Conservation (phyloP, 2,888 invertebrate species). For the Neoaliturus tenellus region DNA sequence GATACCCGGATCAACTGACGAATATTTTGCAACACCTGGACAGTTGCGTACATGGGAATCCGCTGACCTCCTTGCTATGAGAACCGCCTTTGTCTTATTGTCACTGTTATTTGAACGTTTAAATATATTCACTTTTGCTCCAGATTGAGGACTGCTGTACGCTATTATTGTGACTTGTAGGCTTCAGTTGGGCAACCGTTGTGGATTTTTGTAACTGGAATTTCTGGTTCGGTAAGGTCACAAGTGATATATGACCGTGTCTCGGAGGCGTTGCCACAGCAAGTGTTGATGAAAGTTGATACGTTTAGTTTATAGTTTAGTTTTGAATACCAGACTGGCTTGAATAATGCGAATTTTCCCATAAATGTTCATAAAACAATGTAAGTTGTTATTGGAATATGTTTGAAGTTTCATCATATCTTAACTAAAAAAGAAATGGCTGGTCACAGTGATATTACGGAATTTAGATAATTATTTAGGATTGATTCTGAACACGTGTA, state of each 20-base stretch:
- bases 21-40: not conserved
- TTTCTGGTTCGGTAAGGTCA: slow-evolving; percentile 25
- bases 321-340: not conserved
- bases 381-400: not conserved
- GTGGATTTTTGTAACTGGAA: slow-evolving; percentile 22
- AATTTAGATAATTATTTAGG: no score
- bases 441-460: no score
- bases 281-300: not conserved
- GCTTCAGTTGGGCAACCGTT: not conserved
- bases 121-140: slow-evolving; percentile 22
- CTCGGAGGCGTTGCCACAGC: not conserved
- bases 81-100: slow-evolving; percentile 25
- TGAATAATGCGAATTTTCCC: not conserved
- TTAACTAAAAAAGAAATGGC: no score
- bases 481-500: no score
- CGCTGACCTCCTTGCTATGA: slow-evolving; percentile 17
- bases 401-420: no score
- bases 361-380: not conserved
- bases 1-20: slow-evolving; percentile 19
- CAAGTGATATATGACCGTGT: not conserved
- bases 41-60: slow-evolving; percentile 25
- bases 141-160: not conserved
- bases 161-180: not conserved
- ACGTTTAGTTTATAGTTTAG: no score
- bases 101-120: slow-evolving; percentile 16